Conservation (phyloP, 2,888 invertebrate genomes). For the Calameuta idolon region DNA sequence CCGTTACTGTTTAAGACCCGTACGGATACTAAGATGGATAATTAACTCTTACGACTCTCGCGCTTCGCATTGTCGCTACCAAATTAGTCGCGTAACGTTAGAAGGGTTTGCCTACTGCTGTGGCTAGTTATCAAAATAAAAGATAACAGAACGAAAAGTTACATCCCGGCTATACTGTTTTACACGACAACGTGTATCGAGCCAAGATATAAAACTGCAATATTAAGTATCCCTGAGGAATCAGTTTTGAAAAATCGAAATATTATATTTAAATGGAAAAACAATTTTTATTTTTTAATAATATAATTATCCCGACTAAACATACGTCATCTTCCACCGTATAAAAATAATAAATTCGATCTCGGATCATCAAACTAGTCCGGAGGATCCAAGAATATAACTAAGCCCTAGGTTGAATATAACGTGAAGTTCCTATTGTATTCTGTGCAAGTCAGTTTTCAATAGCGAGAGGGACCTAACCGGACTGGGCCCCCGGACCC, state of each 20-base stretch:
- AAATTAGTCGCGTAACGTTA: not conserved
- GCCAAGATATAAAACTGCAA: not conserved
- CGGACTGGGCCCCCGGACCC: conserved; percentile 18
- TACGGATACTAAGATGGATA: not conserved
- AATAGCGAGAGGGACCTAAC: conserved; percentile 37
- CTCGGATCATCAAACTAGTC: not conserved
- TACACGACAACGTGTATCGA: not conserved
- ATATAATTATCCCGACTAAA: not conserved
- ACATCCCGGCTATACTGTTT: not conserved
- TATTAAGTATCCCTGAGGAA: not conserved
- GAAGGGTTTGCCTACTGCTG: not conserved
- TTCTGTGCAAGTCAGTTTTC: conserved; percentile 48
- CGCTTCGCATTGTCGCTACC: not conserved
- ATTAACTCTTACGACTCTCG: not conserved
- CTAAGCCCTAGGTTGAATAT: conserved; percentile 43
- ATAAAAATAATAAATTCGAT: not conserved
- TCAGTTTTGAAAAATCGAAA: not conserved
- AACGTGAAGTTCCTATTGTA: conserved; percentile 45
- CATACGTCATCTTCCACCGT: not conserved
- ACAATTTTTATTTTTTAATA: not conserved
- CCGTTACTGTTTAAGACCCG: not conserved
- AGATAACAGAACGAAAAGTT: not conserved
- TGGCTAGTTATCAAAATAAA: not conserved
- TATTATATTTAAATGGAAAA: not conserved
- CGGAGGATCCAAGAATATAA: conserved; percentile 8